Evolutionary conservation across 2,888 invertebrate genomes (phyloP), one percentile per base, ranked within the genome.

Genomic region (Syritta pipiens): DNA sequence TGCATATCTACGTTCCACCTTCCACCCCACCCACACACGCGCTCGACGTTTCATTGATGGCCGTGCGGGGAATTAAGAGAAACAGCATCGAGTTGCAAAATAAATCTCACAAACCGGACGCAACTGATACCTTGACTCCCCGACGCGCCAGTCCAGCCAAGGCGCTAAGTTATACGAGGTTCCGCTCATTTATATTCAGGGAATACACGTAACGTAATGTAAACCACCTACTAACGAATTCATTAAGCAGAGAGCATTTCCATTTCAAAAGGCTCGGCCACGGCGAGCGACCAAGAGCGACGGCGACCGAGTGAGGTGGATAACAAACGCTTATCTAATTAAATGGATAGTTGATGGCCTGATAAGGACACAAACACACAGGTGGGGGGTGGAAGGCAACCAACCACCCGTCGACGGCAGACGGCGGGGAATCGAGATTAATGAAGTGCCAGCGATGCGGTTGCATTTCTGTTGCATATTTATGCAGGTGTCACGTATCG

Each of bases 181-280:
- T 63, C 63, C 46, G 53, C 59, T 77, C 76, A 71, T 77, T 77
- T 77, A 71, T 77, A 77, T 77, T 77, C 71, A 77, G 53, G 59
- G 63, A 71, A 71, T 71, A n/a, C n/a, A n/a, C n/a, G n/a, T n/a
- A n/a, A n/a, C n/a, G n/a, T n/a, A 77, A 65, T 71, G 51, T 77
- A 71, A 77, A 40, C 76, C 71, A 77, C 63, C 76, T 77, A 77
- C 76, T 77, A 77, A 77, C 76, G 71, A 77, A 77, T 77, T 71
- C 76, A 77, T 77, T 77, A 77, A 77, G 65, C 26, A 71, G 71
- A 77, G 37, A 71, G 71, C 71, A 77, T 77, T 77, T 77, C 51
- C 76, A 71, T 77, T 77, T 77, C 30, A 71, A 77, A 71, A 71
- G 76, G 71, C 40, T 76, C 35, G 71, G 71, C 71, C 53, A 20